Evolutionary conservation across 2,888 invertebrate genomes (phyloP), one percentile per base, ranked within the genome.

Genomic region (Amphipoea lucens): DNA sequence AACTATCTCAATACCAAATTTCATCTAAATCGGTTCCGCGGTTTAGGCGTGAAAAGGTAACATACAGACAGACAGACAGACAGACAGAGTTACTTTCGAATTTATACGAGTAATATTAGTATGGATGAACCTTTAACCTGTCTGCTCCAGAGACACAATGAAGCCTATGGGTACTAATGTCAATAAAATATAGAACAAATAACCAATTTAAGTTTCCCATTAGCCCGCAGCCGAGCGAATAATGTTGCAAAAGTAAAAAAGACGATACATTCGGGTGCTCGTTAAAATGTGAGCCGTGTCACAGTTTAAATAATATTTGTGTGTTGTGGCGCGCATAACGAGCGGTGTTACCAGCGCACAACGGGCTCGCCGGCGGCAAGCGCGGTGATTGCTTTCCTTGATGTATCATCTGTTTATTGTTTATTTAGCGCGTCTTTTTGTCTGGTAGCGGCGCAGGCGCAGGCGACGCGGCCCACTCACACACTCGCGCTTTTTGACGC

Each of bases 331-430:
- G 70, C 68, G 69, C 70, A 85, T 94, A 93, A 94, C 93, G 93
- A 93, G 92, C 91, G 87, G 91, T 90, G 92, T 90, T 91, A 89
- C 89, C 84, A 88, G 89, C 91, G 93, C 93, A 94, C 93, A 94
- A 93, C 92, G 90, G 84, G 66, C n/a, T 89, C 90, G 96, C 95
- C 95, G 90, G 84, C 91, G 96, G 96, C 94, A 84, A 90, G n/a
- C 90, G 84, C 84, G 82, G 92, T 95, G 94, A 96, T 96, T 96
- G 94, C 95, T 94, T 95, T 94, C 91, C 92, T 93, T 95, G 95
- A 95, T 95, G 93, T 95, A 95, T 95, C 93, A 94, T 92, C 93
- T 90, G 91, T 92, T 93, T 92, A 93, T 94, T 96, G 95, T 96
- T 96, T 96, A 94, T 95, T 95, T 93, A 95, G 92, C 93, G 92